Conservation (phyloP, 2,888 invertebrate species). For the Papilio demoleus region DNA sequence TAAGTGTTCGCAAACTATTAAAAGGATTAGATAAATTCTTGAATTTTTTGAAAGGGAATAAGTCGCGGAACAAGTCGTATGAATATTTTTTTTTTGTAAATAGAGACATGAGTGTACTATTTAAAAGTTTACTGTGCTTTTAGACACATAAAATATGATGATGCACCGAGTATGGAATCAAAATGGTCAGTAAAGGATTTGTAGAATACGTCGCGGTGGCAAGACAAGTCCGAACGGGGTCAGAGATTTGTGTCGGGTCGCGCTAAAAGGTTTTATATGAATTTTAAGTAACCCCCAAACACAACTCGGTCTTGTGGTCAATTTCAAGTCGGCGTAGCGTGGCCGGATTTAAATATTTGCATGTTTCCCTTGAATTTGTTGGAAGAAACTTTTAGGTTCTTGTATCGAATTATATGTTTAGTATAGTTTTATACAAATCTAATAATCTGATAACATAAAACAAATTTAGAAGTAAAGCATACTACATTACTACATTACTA, state of each 20-base stretch:
- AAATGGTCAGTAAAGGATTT: constrained; percentile 30
- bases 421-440: background rate
- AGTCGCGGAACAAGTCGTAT: too few species aligned
- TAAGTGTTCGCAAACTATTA: too few species aligned
- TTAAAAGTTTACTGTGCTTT: background rate
- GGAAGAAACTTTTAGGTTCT: background rate
- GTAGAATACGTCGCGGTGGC: constrained; percentile 27
- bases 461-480: too few species aligned
- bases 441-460: too few species aligned
- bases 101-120: background rate
- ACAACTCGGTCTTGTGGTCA: constrained; percentile 37
- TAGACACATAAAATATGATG: constrained; percentile 19
- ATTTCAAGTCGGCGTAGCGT: constrained; percentile 34
- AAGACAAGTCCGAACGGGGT: constrained; percentile 39
- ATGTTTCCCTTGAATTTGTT: constrained; percentile 28
- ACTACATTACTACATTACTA: too few species aligned
- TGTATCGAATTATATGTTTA: background rate
- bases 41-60: too few species aligned
- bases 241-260: constrained; percentile 39
- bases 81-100: too few species aligned
- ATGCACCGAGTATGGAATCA: constrained; percentile 27
- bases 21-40: too few species aligned
- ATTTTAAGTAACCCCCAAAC: constrained; percentile 37
- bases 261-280: constrained; percentile 42
- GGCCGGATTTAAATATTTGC: constrained; percentile 35